A percentile compares a stretch with the other conserved stretches of the same genome.
Evolutionary conservation across 2,797 vertebrate species (phyloP).

Genomic region (Benthosema pterotum): DNA sequence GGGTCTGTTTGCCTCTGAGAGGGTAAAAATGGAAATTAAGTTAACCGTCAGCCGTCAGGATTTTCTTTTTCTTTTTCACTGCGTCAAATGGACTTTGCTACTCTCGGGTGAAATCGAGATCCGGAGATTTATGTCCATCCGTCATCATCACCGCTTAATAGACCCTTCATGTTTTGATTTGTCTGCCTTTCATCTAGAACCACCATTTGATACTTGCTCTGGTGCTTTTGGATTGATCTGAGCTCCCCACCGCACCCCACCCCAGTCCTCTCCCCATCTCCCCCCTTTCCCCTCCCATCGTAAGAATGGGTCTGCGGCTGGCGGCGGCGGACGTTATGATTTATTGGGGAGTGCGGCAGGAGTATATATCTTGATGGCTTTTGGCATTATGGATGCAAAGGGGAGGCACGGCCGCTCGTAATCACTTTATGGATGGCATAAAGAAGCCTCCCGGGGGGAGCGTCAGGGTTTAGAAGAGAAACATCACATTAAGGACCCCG

Average conservation of each 20-base stretch:
- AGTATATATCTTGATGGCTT: background rate
- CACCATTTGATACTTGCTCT: slow-evolving; percentile 6
- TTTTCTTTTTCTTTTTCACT: no score
- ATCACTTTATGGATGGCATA: slow-evolving; percentile 6
- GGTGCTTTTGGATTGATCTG: slow-evolving; percentile 21
- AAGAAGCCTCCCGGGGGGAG: background rate
- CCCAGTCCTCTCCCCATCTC: background rate
- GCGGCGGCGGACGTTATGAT: slow-evolving; percentile 12
- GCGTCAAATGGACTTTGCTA: background rate
- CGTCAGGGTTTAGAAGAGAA: slow-evolving; percentile 1
- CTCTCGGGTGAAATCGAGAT: slow-evolving; percentile 4
- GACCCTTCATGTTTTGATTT: slow-evolving; percentile 14
- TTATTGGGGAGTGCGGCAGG: slow-evolving; percentile 7
- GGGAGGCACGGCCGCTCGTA: background rate
- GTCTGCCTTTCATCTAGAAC: slow-evolving; percentile 17
- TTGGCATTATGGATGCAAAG: slow-evolving; percentile 2
- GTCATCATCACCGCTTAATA: slow-evolving; percentile 23
- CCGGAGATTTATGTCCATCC: slow-evolving; percentile 1
- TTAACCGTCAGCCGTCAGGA: no score
- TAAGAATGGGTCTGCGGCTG: slow-evolving; percentile 4
- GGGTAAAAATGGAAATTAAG: no score
- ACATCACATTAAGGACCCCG: background rate
- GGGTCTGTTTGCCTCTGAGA: background rate
- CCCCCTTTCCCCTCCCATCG: background rate
- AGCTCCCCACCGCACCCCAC: background rate